Percentiles rank a stretch among this genome's conserved stretches.
Evolutionary conservation across 2,113 vertebrate species (phyloP).

Genomic region (Alethe diademata): DNA sequence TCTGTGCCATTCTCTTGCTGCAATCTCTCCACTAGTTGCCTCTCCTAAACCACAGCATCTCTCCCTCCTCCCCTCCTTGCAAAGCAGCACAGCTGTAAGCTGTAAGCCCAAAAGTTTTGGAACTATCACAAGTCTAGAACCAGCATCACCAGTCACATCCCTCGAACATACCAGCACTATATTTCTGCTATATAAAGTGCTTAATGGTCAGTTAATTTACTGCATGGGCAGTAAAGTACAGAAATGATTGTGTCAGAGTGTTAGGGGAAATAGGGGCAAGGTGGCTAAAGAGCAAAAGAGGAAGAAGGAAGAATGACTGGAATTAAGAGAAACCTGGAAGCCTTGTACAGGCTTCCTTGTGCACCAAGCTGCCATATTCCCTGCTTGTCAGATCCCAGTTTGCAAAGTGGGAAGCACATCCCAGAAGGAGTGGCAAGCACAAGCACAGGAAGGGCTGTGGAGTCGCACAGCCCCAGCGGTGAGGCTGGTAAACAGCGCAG

Average conservation of each 20-base stretch:
- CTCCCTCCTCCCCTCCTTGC: background rate
- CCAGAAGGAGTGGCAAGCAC: background rate
- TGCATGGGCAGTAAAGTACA: background rate
- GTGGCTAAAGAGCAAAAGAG: background rate
- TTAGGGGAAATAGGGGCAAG: background rate
- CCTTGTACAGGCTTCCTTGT: background rate
- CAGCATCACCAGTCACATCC: background rate
- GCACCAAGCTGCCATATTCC: background rate
- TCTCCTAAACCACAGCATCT: background rate
- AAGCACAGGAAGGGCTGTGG: background rate
- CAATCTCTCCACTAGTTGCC: background rate
- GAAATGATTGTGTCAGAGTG: rapidly evolving
- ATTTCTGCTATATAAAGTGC: background rate
- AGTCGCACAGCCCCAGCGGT: background rate
- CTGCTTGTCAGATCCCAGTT: background rate
- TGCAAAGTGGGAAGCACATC: background rate
- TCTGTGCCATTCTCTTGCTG: background rate
- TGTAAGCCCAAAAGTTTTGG: background rate
- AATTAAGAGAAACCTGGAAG: background rate
- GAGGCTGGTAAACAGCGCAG: background rate
- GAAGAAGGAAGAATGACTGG: background rate
- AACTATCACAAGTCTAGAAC: background rate
- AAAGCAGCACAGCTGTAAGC: background rate
- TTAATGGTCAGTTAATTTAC: background rate
- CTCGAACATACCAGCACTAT: background rate